Conservation (phyloP, 1,140 invertebrate species). For the Drosophila ogumai region DNA sequence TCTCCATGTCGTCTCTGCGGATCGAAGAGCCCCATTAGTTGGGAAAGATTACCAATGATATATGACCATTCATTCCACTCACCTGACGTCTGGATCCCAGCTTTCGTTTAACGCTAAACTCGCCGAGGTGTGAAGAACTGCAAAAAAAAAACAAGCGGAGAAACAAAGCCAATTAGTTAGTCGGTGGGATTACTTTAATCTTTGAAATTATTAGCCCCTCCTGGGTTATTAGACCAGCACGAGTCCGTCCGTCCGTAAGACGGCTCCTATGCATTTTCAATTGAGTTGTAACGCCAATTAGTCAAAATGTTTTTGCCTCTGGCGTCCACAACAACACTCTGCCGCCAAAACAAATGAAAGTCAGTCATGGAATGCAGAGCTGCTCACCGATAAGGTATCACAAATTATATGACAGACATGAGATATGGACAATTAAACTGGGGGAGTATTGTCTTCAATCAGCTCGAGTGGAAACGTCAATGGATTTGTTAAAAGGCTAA, state of each 20-base stretch:
- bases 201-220: conserved; percentile 27
- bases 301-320: conserved; percentile 32
- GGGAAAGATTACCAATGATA: neutral
- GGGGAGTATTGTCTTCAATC: neutral
- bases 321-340: neutral
- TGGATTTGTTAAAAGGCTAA: conserved; percentile 7
- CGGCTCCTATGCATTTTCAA: conserved; percentile 44
- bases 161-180: conserved; percentile 64
- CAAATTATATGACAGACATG: conserved; percentile 54
- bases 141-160: conserved; percentile 83
- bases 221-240: conserved; percentile 66
- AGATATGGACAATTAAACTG: conserved; percentile 33
- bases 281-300: conserved; percentile 75
- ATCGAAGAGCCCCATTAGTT: neutral
- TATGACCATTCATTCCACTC: conserved; percentile 55
- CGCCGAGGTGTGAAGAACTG: conserved; percentile 98
- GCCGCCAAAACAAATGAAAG: conserved; percentile 11
- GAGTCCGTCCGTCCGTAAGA: conserved; percentile 11
- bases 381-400: conserved; percentile 44
- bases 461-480: conserved; percentile 11
- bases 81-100: conserved; percentile 97
- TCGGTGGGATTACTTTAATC: conserved; percentile 44
- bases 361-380: conserved; percentile 14
- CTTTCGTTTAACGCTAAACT: conserved; percentile 98
- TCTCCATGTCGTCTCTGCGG: conserved; percentile 96